Percentiles rank a stretch among this genome's conserved stretches.
Conservation (phyloP, 2,113 vertebrate species). For the Brachyhypopomus gauderio region DNA sequence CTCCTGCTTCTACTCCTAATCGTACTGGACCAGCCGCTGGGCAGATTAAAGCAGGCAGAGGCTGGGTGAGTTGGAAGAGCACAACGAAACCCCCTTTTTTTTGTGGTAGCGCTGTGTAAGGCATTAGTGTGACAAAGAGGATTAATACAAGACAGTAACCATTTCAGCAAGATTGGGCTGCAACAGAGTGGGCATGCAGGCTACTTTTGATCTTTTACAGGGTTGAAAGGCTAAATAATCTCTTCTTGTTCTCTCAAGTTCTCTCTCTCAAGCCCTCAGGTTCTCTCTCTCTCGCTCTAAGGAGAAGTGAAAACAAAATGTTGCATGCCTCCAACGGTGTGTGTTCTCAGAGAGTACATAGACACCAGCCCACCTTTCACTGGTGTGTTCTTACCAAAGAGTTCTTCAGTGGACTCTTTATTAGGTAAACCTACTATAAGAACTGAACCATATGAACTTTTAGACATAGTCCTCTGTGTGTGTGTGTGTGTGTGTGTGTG, state of each 20-base stretch:
- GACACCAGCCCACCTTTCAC: slow-evolving; percentile 53
- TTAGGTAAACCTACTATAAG: neutral
- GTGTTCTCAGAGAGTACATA: slow-evolving; percentile 67
- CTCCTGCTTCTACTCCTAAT: neutral
- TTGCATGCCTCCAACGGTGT: slow-evolving; percentile 57
- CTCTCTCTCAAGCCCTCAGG: neutral
- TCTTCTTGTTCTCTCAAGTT: neutral
- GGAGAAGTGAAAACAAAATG: neutral
- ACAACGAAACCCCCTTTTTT: neutral
- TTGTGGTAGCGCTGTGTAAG: neutral
- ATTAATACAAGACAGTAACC: slow-evolving; percentile 1
- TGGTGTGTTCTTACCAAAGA: slow-evolving; percentile 53
- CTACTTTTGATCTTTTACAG: neutral
- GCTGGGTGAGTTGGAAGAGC: neutral
- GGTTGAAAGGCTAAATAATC: slow-evolving; percentile 3
- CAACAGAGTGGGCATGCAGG: neutral
- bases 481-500: neutral
- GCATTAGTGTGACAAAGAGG: neutral
- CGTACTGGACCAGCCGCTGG: neutral
- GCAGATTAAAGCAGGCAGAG: neutral
- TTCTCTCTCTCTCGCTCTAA: slow-evolving; percentile 6
- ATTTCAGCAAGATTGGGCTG: neutral
- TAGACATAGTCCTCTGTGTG: neutral
- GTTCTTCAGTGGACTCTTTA: neutral
- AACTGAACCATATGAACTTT: neutral